phyloP scores from a whole-genome alignment of 1,140 invertebrate species.

The Epicauta chinensis region DNA sequence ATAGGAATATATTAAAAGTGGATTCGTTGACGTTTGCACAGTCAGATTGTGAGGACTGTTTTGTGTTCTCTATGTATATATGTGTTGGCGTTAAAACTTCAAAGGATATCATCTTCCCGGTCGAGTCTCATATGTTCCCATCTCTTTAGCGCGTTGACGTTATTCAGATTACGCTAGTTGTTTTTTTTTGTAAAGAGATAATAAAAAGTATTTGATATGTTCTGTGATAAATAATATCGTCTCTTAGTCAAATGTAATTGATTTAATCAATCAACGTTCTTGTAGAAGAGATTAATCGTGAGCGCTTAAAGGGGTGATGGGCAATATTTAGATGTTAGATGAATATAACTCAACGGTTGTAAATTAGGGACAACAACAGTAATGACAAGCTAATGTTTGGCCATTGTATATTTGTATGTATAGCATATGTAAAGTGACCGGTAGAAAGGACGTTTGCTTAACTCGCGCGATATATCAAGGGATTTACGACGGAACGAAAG shows the following conservation, averaged over 20 bases:
- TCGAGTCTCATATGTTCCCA: conserved; percentile 10
- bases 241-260: too few species aligned
- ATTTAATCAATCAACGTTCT: too few species aligned
- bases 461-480: conserved; percentile 38
- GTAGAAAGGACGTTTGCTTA: conserved; percentile 36
- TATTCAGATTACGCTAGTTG: too few species aligned
- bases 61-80: conserved; percentile 5
- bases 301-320: too few species aligned
- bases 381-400: conserved; percentile 26
- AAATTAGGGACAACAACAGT: conserved; percentile 12
- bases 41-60: conserved; percentile 25
- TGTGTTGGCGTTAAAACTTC: conserved; percentile 26
- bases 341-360: background rate
- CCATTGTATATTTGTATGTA: conserved; percentile 32
- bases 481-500: conserved; percentile 27
- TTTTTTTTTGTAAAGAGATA: too few species aligned
- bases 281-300: too few species aligned
- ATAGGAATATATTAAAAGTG: conserved; percentile 43
- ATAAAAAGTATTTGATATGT: too few species aligned
- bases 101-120: conserved; percentile 27
- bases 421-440: conserved; percentile 39
- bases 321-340: too few species aligned
- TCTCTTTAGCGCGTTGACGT: background rate
- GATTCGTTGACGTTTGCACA: conserved; percentile 41
- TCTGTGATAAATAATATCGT: too few species aligned